phyloP scores from a whole-genome alignment of 2,797 vertebrate genomes.

The Pelobates cultripes region DNA sequence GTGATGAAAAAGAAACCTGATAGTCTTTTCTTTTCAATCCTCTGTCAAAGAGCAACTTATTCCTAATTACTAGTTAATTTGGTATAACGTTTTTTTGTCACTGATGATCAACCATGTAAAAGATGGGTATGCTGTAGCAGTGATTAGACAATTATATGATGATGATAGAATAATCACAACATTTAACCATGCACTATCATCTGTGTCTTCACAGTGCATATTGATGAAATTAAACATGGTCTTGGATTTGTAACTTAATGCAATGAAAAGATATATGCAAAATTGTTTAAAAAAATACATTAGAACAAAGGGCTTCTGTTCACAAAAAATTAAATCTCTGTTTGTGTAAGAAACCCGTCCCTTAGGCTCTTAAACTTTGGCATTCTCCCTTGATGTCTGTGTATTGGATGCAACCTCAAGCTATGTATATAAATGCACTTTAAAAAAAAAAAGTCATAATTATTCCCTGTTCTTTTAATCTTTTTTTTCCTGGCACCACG shows the following conservation, averaged over 20 bases:
- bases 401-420: slow-evolving; percentile 37
- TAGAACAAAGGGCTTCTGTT: slow-evolving; percentile 34
- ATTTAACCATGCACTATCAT: slow-evolving; percentile 15
- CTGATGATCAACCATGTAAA: slow-evolving; percentile 33
- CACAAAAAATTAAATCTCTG: slow-evolving; percentile 28
- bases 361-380: slow-evolving; percentile 21
- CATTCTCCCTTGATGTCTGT: slow-evolving; percentile 37
- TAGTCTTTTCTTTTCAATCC: slow-evolving; percentile 6
- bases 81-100: slow-evolving; percentile 33
- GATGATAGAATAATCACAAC: slow-evolving; percentile 38
- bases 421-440: slow-evolving; percentile 28
- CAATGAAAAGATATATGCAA: slow-evolving; percentile 14
- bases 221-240: slow-evolving; percentile 11
- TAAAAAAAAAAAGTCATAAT: slow-evolving; percentile 36
- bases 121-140: slow-evolving; percentile 34
- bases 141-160: slow-evolving; percentile 43
- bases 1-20: not conserved
- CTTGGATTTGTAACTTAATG: not conserved
- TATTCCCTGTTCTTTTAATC: slow-evolving; percentile 47
- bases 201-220: slow-evolving; percentile 20
- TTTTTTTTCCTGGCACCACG: slow-evolving; percentile 33
- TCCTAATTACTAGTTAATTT: slow-evolving; percentile 51
- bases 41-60: slow-evolving; percentile 43
- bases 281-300: slow-evolving; percentile 22
- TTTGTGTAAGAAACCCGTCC: slow-evolving; percentile 43